Evolutionary conservation across 2,888 invertebrate species (phyloP).

Genomic region (Zonitis immaculata): DNA sequence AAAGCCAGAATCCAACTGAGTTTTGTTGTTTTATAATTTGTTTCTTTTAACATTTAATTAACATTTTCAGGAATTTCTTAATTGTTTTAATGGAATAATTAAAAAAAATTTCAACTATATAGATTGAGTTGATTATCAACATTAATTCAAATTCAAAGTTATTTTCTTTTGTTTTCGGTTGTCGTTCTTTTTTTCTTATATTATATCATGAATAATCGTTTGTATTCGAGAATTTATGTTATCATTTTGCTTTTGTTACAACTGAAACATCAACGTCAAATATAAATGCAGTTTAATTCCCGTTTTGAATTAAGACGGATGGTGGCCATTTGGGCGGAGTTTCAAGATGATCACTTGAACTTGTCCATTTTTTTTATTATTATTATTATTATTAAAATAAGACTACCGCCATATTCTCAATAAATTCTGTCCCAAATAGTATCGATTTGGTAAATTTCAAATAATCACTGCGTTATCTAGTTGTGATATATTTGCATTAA

Average conservation of each 20-base stretch:
- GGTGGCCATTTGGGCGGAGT: conserved; percentile 31
- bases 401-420: conserved; percentile 29
- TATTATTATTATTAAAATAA: too few relatives aligned
- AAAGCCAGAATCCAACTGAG: too few relatives aligned
- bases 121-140: not conserved
- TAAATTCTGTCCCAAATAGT: too few relatives aligned
- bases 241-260: conserved; percentile 26
- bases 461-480: too few relatives aligned
- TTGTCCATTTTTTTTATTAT: conserved; percentile 23
- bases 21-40: not conserved
- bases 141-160: not conserved
- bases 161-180: too few relatives aligned
- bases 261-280: conserved; percentile 33
- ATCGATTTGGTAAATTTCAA: too few relatives aligned
- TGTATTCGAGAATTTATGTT: conserved; percentile 21
- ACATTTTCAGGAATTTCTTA: not conserved
- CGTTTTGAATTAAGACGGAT: conserved; percentile 35
- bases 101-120: not conserved
- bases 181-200: too few relatives aligned
- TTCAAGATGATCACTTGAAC: conserved; percentile 30
- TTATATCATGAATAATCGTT: conserved; percentile 20
- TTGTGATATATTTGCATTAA: conserved; percentile 20
- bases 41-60: not conserved
- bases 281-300: conserved; percentile 35
- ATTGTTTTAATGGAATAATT: not conserved